phyloP scores from a whole-genome alignment of 2,888 invertebrate genomes.

The Atrina japonica region DNA sequence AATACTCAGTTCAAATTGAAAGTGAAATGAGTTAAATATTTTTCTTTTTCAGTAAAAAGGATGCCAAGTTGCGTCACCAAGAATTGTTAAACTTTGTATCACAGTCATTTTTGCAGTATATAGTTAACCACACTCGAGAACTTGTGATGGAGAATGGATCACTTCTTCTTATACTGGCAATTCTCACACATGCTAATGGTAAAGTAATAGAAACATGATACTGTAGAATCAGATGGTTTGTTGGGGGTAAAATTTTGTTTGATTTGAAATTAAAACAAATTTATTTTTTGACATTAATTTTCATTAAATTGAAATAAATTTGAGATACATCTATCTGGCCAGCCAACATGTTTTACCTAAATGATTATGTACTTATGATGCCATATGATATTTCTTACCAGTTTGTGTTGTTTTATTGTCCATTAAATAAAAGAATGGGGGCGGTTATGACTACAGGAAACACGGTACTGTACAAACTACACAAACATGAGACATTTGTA shows the following conservation, averaged over 20 bases:
- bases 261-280: not conserved
- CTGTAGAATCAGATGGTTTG: not conserved
- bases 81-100: constrained; percentile 76
- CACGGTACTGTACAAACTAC: no score
- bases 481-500: no score
- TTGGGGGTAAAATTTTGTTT: not conserved
- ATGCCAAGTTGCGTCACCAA: constrained; percentile 66
- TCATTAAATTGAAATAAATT: no score
- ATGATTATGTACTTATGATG: no score
- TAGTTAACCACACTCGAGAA: constrained; percentile 66
- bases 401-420: no score
- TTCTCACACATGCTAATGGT: constrained; percentile 76
- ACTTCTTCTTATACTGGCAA: constrained; percentile 70
- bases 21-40: no score
- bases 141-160: constrained; percentile 73
- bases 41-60: constrained; percentile 78
- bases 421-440: no score
- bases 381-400: no score
- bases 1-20: no score
- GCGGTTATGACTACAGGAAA: no score
- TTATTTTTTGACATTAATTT: not conserved
- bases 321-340: no score
- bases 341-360: no score
- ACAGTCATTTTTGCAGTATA: constrained; percentile 68
- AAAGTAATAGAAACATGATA: constrained; percentile 15